Evolutionary conservation across 2,797 vertebrate genomes (phyloP).

Genomic region (Clarias fuscus): DNA sequence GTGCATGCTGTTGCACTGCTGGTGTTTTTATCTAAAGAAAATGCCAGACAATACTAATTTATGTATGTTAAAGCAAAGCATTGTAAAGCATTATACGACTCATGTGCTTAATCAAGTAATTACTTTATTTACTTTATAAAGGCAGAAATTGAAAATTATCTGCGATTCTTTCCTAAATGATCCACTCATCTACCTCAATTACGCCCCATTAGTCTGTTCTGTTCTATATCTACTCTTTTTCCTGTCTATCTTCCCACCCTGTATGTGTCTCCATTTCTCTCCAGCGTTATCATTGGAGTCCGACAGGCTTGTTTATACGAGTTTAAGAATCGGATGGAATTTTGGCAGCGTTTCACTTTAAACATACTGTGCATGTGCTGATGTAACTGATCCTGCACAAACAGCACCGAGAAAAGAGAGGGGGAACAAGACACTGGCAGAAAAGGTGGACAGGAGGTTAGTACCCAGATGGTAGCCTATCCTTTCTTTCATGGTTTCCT

Average conservation of each 20-base stretch:
- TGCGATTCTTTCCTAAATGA: background rate
- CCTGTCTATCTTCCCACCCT: background rate
- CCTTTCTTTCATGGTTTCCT: slow-evolving; percentile 59
- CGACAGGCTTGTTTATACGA: background rate
- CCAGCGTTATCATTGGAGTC: background rate
- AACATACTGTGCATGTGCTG: slow-evolving; percentile 57
- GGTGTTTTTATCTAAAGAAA: slow-evolving; percentile 8
- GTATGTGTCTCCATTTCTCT: background rate
- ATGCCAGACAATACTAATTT: slow-evolving; percentile 5
- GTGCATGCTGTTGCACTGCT: slow-evolving; percentile 7
- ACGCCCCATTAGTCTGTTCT: slow-evolving; percentile 38
- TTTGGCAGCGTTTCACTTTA: slow-evolving; percentile 63
- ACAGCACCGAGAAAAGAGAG: slow-evolving; percentile 39
- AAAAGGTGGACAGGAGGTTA: slow-evolving; percentile 50
- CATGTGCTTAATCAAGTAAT: background rate
- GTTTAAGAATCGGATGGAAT: background rate
- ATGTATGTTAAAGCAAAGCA: background rate
- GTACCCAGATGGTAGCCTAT: slow-evolving; percentile 67
- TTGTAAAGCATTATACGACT: background rate
- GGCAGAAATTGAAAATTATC: background rate
- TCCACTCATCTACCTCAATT: background rate
- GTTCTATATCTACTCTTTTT: background rate
- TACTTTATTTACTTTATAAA: slow-evolving; percentile 1
- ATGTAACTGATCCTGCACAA: slow-evolving; percentile 66
- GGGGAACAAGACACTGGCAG: slow-evolving; percentile 2